phyloP scores from a whole-genome alignment of 2,113 vertebrate species.

The Oryctolagus cuniculus region mOryCun1.1 NC_091433.1:114360501-114361000 shows the following conservation, averaged over 20 bases:
- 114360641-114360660: not conserved
- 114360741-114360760: not conserved
- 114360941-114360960: too few species aligned
- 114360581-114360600: not conserved
- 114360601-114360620: not conserved
- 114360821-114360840: not conserved
- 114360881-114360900: too few species aligned
- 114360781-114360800: not conserved
- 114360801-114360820: not conserved
- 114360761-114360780: not conserved
- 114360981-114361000: too few species aligned
- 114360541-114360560: not conserved
- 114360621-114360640: too few species aligned
- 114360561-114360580: not conserved
- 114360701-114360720: not conserved
- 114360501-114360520: not conserved
- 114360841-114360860: not conserved
- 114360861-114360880: too few species aligned
- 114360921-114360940: too few species aligned
- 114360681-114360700: not conserved
- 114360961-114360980: too few species aligned
- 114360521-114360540: not conserved
- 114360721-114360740: not conserved
- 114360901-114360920: too few species aligned
- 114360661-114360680: not conserved